Base-by-base conservation (phyloP, 2,888 invertebrate species). In the Baronia brevicornis region DNA sequence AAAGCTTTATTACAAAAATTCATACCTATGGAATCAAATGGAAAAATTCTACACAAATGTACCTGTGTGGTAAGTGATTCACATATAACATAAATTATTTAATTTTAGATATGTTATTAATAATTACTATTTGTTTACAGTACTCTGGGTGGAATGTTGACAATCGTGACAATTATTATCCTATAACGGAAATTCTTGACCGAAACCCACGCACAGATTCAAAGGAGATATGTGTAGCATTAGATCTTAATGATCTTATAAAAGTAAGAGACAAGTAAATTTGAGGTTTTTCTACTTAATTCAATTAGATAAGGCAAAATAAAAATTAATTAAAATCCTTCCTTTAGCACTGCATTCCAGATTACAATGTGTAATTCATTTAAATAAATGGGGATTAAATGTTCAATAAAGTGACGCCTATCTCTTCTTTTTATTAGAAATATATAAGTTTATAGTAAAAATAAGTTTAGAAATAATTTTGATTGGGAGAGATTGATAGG, bases 1-100 rank as follows among this genome's bases (percentile, higher is more conserved):
- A 89, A 89, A 56, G 87, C 88, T 39, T 78, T 90, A 55, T 62
- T 90, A 48, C 90, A 90, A 59, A 90, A 90, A 58, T 90, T 87
- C 68, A 87, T 90, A 49, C 86, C 89, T 17, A 85, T 87, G 73
- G 85, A 87, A 60, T 84, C 87, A 39, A 84, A 75, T 65, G 87
- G 86, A 39, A 85, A 84, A 58, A 64, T 77, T 22, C 63, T 87
- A 33, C 88, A 88, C 62, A 87, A 86, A 63, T 88, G 87, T 54
- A 88, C 88, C 51, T 88, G 88, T 59, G 87, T 87, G 59, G 88
- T 88, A 60, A 80, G 86, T 68, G 33, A 24, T 19, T 13, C 9
- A 28, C 18, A 25, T 8, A 24, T 15, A n/a, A n/a, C 3, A 6
- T 14, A 24, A 5, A 10, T 13, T 7, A 12, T 9, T 8, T 12